Percentiles rank a stretch among this genome's conserved stretches.
phyloP scores from a whole-genome alignment of 2,797 vertebrate genomes.

The Australoheros facetus region DNA sequence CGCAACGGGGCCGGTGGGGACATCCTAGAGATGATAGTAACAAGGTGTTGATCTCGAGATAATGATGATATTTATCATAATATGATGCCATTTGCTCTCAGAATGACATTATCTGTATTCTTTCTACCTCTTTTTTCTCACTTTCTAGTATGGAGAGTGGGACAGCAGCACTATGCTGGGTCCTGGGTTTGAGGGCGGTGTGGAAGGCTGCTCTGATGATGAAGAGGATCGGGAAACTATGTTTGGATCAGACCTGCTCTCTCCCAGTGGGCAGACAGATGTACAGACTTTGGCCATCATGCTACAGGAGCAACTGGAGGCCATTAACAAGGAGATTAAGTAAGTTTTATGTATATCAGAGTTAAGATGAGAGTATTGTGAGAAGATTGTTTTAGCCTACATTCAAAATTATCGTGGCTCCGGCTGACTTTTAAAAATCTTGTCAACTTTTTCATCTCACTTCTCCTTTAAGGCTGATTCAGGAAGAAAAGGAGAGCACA shows the following conservation, averaged over 20 bases:
- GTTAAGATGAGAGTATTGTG: not conserved
- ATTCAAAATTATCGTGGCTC: not conserved
- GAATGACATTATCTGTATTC: not conserved
- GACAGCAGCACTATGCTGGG: slow-evolving; percentile 77
- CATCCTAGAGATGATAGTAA: slow-evolving; percentile 83
- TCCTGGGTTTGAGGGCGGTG: slow-evolving; percentile 75
- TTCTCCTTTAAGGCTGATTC: slow-evolving; percentile 82
- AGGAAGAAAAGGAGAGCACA: slow-evolving; percentile 93
- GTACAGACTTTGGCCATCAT: slow-evolving; percentile 93
- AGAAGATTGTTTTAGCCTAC: not conserved
- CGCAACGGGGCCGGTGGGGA: slow-evolving; percentile 88
- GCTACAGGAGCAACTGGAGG: slow-evolving; percentile 93
- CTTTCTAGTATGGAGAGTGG: slow-evolving; percentile 85
- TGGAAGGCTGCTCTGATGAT: slow-evolving; percentile 82
- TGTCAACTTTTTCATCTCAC: not conserved
- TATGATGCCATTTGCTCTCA: not conserved
- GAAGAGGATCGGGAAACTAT: slow-evolving; percentile 86
- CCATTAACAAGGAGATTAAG: slow-evolving; percentile 95
- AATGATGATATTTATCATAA: not conserved
- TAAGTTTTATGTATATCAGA: slow-evolving; percentile 53
- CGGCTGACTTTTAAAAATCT: too few species aligned
- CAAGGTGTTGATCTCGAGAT: slow-evolving; percentile 79
- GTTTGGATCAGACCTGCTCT: slow-evolving; percentile 87
- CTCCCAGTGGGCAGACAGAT: slow-evolving; percentile 91
- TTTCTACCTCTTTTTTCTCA: not conserved